phyloP scores from a whole-genome alignment of 2,113 vertebrate species.

The Embiotoca jacksoni region DNA sequence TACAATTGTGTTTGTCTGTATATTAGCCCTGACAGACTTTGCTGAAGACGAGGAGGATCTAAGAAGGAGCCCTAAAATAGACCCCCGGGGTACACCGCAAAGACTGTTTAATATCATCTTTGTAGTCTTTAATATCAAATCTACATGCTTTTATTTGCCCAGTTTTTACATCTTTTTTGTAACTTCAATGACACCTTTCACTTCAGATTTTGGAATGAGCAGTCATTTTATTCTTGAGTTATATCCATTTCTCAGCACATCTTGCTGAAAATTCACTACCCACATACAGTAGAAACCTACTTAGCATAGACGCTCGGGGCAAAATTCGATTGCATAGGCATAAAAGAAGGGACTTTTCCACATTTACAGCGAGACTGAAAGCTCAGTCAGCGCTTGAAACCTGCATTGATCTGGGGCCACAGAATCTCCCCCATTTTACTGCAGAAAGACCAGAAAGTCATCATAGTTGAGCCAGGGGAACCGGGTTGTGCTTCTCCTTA shows the following conservation, averaged over 20 bases:
- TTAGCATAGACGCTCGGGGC: conserved; percentile 44
- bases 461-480: conserved; percentile 20
- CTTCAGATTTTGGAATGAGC: background rate
- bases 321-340: conserved; percentile 28
- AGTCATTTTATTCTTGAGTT: conserved; percentile 5
- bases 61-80: background rate
- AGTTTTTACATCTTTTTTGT: background rate
- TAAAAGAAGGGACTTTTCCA: conserved; percentile 48
- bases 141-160: no score
- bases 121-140: no score
- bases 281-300: conserved; percentile 14
- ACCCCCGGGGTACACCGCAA: conserved; percentile 5
- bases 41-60: background rate
- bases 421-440: background rate
- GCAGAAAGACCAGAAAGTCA: conserved; percentile 32
- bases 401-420: conserved; percentile 46
- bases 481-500: conserved; percentile 18
- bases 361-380: conserved; percentile 14
- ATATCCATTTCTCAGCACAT: conserved; percentile 19
- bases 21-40: no score
- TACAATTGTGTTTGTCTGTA: no score
- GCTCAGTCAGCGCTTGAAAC: conserved; percentile 45
- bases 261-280: conserved; percentile 25
- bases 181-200: background rate
- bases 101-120: background rate